Evolutionary conservation across 2,888 invertebrate genomes (phyloP).

Genomic region (Ectobius pallidus): DNA sequence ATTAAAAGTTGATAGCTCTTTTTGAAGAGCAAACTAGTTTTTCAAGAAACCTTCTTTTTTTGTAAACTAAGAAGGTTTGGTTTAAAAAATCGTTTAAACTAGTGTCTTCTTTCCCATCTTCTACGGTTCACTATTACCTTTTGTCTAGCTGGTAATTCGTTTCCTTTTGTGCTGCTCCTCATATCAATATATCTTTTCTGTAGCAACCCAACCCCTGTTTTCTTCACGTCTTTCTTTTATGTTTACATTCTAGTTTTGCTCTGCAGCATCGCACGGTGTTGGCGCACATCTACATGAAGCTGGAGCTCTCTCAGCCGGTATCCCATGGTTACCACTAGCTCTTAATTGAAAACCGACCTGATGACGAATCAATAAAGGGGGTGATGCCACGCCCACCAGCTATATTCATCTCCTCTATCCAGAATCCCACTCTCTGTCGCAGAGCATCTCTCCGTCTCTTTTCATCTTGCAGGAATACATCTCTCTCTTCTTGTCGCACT

Average conservation of each 20-base stretch:
- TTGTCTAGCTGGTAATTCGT: too few relatives aligned
- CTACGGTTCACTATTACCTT: too few relatives aligned
- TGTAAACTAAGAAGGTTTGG: too few relatives aligned
- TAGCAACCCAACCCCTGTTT: too few relatives aligned
- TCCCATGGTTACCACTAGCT: slow-evolving; percentile 58
- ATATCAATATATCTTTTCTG: too few relatives aligned
- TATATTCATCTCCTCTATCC: slow-evolving; percentile 5
- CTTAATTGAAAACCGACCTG: slow-evolving; percentile 60
- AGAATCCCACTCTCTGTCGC: background rate
- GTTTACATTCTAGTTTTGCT: slow-evolving; percentile 4
- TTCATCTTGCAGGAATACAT: background rate
- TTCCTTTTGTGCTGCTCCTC: too few relatives aligned
- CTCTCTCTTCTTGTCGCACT: background rate
- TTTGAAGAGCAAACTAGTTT: too few relatives aligned
- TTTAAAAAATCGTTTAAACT: too few relatives aligned
- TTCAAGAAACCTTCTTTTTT: too few relatives aligned
- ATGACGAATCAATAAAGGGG: slow-evolving; percentile 57
- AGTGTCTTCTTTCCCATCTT: too few relatives aligned
- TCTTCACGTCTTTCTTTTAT: background rate
- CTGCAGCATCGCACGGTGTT: background rate
- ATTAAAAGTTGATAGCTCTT: too few relatives aligned
- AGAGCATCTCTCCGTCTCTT: background rate
- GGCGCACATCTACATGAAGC: background rate
- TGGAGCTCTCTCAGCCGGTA: slow-evolving; percentile 49
- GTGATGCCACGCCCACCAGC: slow-evolving; percentile 17